Evolutionary conservation across 1,140 invertebrate genomes (phyloP).

Genomic region (Camponotus vicinus): DNA sequence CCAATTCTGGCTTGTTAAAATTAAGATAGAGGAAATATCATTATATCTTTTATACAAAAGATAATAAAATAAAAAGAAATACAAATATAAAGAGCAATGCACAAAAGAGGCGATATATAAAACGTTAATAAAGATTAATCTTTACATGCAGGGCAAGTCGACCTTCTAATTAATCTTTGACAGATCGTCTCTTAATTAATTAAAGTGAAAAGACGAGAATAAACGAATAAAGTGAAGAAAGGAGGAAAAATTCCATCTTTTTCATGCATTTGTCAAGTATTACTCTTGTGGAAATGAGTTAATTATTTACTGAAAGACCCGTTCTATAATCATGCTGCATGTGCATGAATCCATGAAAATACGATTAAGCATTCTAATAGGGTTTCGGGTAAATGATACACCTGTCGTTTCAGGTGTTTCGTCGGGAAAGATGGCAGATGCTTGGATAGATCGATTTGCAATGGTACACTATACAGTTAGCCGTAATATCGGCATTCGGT

Average conservation of each 20-base stretch:
- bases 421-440: conserved; percentile 52
- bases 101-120: not conserved
- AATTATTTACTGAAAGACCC: not conserved
- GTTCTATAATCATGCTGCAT: not conserved
- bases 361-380: conserved; percentile 51
- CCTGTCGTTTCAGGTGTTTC: conserved; percentile 22
- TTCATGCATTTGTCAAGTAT: not conserved
- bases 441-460: conserved; percentile 67
- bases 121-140: not conserved
- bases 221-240: not conserved
- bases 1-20: no score
- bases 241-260: not conserved
- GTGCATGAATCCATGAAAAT: conserved; percentile 28
- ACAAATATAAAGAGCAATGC: not conserved
- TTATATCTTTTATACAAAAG: not conserved
- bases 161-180: not conserved
- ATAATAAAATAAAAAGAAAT: not conserved
- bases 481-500: conserved; percentile 70
- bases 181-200: not conserved
- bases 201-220: no score
- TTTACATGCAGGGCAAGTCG: not conserved
- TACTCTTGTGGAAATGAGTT: not conserved
- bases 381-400: conserved; percentile 50
- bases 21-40: no score
- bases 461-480: conserved; percentile 68